Conservation (phyloP, 2,113 vertebrate species). For the Anoura caudifer region DNA sequence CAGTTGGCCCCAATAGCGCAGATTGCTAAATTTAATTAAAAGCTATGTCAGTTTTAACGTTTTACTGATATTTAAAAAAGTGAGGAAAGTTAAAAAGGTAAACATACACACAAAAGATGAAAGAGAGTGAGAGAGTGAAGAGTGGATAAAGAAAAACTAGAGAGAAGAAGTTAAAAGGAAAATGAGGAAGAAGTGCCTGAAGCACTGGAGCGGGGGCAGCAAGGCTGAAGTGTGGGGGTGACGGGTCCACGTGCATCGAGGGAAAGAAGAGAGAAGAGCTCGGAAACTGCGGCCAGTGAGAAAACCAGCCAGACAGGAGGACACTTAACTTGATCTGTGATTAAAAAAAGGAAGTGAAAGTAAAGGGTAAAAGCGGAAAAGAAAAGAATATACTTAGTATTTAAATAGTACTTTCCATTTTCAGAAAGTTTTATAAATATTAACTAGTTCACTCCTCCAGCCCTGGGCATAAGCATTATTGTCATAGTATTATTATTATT, state of each 20-base stretch:
- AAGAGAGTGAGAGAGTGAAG: not conserved
- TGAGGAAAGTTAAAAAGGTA: not conserved
- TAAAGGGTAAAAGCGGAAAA: conserved; percentile 19
- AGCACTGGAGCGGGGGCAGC: not conserved
- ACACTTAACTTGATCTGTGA: conserved; percentile 39
- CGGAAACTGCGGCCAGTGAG: not conserved
- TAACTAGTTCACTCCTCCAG: conserved; percentile 68
- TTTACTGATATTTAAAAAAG: conserved; percentile 18
- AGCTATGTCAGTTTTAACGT: not conserved
- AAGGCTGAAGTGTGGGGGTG: not conserved
- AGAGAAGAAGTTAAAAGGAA: not conserved
- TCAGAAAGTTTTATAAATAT: conserved; percentile 68
- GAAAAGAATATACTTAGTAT: conserved; percentile 18
- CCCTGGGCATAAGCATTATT: conserved; percentile 55
- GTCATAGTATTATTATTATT: conserved; percentile 69
- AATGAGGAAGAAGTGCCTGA: not conserved
- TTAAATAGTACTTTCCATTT: conserved; percentile 64
- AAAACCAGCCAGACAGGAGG: not conserved
- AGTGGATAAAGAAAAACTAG: not conserved
- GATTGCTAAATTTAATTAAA: conserved; percentile 31
- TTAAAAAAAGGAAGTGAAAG: conserved; percentile 34
- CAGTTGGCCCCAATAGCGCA: not conserved
- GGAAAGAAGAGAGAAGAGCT: not conserved
- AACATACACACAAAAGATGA: not conserved
- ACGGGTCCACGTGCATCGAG: not conserved